phyloP scores from a whole-genome alignment of 2,113 vertebrate species.

The Morphnarchus princeps region DNA sequence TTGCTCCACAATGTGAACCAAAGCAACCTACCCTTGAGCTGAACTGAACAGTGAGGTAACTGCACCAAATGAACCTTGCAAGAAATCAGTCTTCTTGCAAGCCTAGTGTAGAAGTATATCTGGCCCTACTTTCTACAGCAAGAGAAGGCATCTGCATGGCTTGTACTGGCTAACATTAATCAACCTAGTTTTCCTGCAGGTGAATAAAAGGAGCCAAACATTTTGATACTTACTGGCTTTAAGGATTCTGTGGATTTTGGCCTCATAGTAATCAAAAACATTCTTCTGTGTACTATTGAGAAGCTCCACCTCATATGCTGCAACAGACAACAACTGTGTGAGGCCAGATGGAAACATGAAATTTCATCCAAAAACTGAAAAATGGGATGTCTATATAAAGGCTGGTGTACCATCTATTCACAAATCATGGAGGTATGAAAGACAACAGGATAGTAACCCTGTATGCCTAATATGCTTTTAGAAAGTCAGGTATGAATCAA shows the following conservation, averaged over 20 bases:
- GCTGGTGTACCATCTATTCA: background rate
- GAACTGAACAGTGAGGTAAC: background rate
- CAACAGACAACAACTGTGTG: background rate
- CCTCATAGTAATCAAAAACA: slow-evolving; percentile 62
- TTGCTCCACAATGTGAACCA: background rate
- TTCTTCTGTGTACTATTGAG: slow-evolving; percentile 52
- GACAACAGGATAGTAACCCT: background rate
- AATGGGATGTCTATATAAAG: background rate
- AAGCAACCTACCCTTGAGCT: background rate
- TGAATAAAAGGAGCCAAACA: background rate
- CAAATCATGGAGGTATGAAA: background rate
- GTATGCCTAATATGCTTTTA: background rate
- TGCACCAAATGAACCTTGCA: background rate
- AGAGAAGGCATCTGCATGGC: background rate
- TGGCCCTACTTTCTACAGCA: background rate
- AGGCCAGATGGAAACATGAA: background rate
- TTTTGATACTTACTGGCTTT: slow-evolving; percentile 59
- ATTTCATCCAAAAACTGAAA: background rate
- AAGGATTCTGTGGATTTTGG: slow-evolving; percentile 47
- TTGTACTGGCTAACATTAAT: background rate
- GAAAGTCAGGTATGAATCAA: background rate
- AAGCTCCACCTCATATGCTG: slow-evolving; percentile 60
- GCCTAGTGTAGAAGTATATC: background rate
- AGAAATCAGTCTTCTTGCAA: background rate
- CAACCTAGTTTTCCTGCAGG: background rate